These are phyloP conservation scores for Drosophila phalerata DNA, from an alignment of 2,888 invertebrate genomes.

Conservation along the genomic window DNA sequence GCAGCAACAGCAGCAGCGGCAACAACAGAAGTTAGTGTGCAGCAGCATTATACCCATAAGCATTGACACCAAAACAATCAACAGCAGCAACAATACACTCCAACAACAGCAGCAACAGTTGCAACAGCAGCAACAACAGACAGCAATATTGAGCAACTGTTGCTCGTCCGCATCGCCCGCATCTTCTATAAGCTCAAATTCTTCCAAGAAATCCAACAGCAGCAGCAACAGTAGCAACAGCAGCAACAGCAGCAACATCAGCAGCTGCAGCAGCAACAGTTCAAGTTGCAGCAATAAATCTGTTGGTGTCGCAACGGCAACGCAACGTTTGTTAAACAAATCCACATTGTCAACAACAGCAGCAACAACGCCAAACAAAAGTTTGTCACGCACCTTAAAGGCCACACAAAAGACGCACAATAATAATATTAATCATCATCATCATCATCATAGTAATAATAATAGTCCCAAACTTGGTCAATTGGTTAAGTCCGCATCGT, in stretches of 20 bases:
- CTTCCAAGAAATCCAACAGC: constrained; percentile 77
- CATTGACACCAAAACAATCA: constrained; percentile 65
- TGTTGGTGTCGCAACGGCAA: constrained; percentile 58
- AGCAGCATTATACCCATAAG: constrained; percentile 67
- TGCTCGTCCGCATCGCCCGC: constrained; percentile 82
- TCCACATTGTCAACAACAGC: constrained; percentile 42
- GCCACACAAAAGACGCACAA: constrained; percentile 71
- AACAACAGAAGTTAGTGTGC: constrained; percentile 26
- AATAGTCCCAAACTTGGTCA: constrained; percentile 68
- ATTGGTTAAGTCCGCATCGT: constrained; percentile 79
- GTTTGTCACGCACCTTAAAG: constrained; percentile 69
- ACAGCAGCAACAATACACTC: constrained; percentile 76
- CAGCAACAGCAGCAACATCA: constrained; percentile 57
- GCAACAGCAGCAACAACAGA: constrained; percentile 44
- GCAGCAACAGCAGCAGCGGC: constrained; percentile 28
- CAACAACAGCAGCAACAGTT: constrained; percentile 66
- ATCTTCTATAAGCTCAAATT: constrained; percentile 82
- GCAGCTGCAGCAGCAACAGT: constrained; percentile 59
- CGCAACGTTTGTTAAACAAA: constrained; percentile 68
- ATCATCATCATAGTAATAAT: neutral
- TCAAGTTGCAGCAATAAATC: constrained; percentile 58
- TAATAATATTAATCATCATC: constrained; percentile 5
- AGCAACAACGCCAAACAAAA: constrained; percentile 67
- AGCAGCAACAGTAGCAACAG: constrained; percentile 69
- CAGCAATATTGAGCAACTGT: constrained; percentile 68